Percentiles rank a stretch among this genome's conserved stretches.
These are phyloP conservation scores for Acrobasis consociella DNA, from an alignment of 2,888 invertebrate genomes.

Conservation along the genomic window DNA sequence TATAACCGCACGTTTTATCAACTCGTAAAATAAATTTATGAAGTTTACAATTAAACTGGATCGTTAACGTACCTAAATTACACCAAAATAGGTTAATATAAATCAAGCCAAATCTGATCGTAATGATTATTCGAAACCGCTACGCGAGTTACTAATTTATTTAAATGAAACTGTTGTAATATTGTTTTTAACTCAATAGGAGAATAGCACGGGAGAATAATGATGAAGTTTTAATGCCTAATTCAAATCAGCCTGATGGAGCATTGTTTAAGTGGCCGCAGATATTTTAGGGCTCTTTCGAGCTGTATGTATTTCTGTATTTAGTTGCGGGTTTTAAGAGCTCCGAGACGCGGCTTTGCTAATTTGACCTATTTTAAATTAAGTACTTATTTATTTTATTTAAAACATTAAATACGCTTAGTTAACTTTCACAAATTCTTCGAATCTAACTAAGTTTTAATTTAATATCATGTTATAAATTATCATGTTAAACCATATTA, in stretches of 20 bases:
- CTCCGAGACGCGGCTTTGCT: neutral
- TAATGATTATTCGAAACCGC: conserved; percentile 14
- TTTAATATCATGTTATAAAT: no score
- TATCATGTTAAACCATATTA: no score
- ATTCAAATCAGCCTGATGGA: neutral
- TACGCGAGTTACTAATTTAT: neutral
- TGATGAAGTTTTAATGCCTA: neutral
- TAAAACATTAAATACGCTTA: no score
- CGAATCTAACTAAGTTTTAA: no score
- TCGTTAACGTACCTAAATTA: neutral
- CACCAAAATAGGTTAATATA: neutral
- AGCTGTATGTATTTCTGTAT: neutral
- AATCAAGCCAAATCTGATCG: conserved; percentile 2
- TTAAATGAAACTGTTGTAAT: neutral
- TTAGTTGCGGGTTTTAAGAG: neutral
- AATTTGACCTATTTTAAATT: neutral
- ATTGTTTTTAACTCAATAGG: neutral
- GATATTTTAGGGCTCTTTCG: neutral
- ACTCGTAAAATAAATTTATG: conserved; percentile 2
- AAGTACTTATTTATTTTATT: neutral
- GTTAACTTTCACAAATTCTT: no score
- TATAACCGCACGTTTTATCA: no score
- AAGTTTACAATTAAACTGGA: neutral
- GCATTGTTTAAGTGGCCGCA: neutral
- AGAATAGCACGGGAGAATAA: neutral